Evolutionary conservation across 2,888 invertebrate genomes (phyloP), one percentile per base, ranked within the genome.

Genomic region (Acronicta alni): DNA sequence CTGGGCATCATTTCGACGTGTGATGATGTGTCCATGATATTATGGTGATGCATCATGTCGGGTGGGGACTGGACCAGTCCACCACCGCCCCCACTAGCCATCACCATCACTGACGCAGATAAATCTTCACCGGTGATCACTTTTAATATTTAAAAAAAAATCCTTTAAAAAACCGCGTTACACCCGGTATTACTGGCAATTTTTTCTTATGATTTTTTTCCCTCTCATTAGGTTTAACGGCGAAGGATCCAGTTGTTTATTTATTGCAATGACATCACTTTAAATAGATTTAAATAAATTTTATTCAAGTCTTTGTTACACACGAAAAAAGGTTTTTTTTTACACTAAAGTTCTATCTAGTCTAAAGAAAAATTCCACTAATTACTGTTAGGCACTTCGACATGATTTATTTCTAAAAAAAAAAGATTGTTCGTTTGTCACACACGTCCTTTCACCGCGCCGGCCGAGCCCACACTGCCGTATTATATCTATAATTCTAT

Each of bases 41-140:
- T 91, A 83, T 93, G 93, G 66, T 93, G 93, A 84, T 93, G 94
- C 85, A 94, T 84, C 94, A 94, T 93, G 65, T 93, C 94, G 57
- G 94, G 93, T 91, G 94, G 94, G 92, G 94, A 93, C 92, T 94
- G 93, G 72, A 94, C 92, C 87, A 94, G 93, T 80, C 93, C 94
- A 77, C 94, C 93, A 90, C 92, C 93, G 44, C 91, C 91, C 10
- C 92, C 90, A 80, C 91, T 93, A 81, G 94, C 94, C 94, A 94
- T 94, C 88, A 94, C 94, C 93, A 94, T 94, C 87, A 85, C 92
- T 89, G 88, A 84, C 72, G 78, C 48, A 41, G 68, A 42, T 37
- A 78, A 67, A 16, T 81, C 79, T 61, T 81, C 82, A 80, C 83
- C 75, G 80, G 79, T 79, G 79, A 80, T 78, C 82, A 83, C 79